These are phyloP conservation scores for Coleophora flavipennella DNA, from an alignment of 2,888 invertebrate species.

Conservation along the genomic window DNA sequence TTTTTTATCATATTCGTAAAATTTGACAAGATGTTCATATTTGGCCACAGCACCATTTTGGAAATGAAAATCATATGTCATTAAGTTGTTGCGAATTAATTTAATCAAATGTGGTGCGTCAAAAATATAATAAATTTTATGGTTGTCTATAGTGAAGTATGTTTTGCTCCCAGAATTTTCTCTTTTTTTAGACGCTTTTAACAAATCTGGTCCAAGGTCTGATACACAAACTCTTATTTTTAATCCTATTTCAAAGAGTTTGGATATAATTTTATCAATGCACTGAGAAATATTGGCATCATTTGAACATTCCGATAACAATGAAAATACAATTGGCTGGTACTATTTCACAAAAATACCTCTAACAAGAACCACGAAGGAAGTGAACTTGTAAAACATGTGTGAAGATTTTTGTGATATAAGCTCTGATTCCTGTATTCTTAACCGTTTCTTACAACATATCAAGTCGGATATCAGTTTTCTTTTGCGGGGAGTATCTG, in stretches of 20 bases:
- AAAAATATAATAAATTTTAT: not conserved
- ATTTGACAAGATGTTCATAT: not conserved
- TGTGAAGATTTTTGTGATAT: not conserved
- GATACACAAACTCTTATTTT: constrained; percentile 6
- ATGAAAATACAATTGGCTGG: constrained; percentile 11
- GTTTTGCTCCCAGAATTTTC: not conserved
- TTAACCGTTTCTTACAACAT: constrained; percentile 2
- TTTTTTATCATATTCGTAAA: not conserved
- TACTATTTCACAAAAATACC: constrained; percentile 23
- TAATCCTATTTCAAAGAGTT: constrained; percentile 6
- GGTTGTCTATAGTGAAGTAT: not conserved
- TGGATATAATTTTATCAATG: constrained; percentile 6
- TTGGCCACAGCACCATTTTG: not conserved
- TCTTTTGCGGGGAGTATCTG: constrained; percentile 2
- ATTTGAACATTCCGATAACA: constrained; percentile 5
- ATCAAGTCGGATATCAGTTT: constrained; percentile 4
- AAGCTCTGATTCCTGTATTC: not conserved
- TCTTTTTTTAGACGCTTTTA: not conserved
- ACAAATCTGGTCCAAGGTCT: constrained; percentile 2
- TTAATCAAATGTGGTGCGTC: not conserved
- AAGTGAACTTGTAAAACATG: constrained; percentile 7
- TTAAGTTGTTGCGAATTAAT: not conserved
- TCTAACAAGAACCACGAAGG: constrained; percentile 20
- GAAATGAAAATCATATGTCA: not conserved
- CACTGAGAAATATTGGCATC: constrained; percentile 4